Conservation (phyloP, 2,113 vertebrate genomes). For the Hystrix brachyura region DNA sequence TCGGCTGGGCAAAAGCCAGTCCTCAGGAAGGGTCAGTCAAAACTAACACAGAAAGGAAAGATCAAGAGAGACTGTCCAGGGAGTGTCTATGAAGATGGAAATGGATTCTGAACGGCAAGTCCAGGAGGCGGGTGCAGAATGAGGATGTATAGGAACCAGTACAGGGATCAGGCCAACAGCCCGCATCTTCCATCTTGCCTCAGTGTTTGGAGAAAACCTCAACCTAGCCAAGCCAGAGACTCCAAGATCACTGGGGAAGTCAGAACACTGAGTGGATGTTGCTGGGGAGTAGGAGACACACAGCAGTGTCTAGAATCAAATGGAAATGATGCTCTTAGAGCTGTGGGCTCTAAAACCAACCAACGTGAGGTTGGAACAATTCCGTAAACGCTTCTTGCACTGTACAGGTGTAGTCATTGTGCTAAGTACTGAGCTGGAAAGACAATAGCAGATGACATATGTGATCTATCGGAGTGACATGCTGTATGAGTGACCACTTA, state of each 20-base stretch:
- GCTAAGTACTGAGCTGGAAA: background rate
- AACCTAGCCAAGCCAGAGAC: background rate
- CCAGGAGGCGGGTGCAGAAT: background rate
- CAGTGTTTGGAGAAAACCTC: conserved; percentile 17
- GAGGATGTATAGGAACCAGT: background rate
- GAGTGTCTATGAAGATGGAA: background rate
- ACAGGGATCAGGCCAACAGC: background rate
- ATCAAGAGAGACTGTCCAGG: background rate
- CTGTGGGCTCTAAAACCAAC: background rate
- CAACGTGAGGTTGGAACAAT: background rate
- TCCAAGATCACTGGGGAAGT: background rate
- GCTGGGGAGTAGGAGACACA: background rate
- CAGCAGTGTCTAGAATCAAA: conserved; percentile 1
- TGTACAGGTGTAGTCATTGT: background rate
- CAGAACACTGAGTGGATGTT: background rate
- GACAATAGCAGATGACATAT: background rate
- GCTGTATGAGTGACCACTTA: background rate
- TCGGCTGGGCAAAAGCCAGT: background rate
- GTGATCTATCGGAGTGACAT: background rate
- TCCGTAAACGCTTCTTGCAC: background rate
- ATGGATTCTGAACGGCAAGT: background rate
- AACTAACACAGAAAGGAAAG: conserved; percentile 26
- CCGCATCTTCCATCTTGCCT: background rate
- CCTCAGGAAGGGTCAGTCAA: background rate
- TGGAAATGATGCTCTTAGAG: background rate